Evolutionary conservation across 2,888 invertebrate species (phyloP).

Genomic region (Anoplius nigerrimus): DNA sequence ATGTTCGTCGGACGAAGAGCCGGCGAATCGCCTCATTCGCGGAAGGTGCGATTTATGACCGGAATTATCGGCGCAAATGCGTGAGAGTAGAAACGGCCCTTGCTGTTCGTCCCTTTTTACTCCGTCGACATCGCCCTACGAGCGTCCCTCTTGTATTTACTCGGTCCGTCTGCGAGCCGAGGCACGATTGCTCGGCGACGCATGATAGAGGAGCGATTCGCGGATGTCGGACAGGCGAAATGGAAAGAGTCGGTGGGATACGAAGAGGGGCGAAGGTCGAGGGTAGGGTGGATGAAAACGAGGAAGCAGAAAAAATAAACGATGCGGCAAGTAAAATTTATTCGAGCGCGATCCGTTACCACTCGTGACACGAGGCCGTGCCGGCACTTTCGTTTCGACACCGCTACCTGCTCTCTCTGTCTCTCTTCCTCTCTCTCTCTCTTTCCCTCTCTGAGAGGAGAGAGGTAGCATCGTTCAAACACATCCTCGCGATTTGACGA

Average conservation of each 20-base stretch:
- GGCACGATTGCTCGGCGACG: conserved; percentile 37
- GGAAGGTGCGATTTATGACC: conserved; percentile 40
- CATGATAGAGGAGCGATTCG: conserved; percentile 38
- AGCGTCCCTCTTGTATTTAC: conserved; percentile 25
- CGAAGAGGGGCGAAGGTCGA: conserved; percentile 9
- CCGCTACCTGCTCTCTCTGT: conserved; percentile 15
- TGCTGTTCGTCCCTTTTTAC: conserved; percentile 3
- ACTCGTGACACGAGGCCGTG: conserved; percentile 31
- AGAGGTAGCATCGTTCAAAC: conserved; percentile 16
- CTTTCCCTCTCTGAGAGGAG: background rate
- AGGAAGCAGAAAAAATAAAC: conserved; percentile 35
- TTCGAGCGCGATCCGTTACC: conserved; percentile 46
- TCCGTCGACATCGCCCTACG: no score
- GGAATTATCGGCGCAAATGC: conserved; percentile 34
- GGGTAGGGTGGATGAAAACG: background rate
- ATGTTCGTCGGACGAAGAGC: conserved; percentile 44
- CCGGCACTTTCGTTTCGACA: conserved; percentile 21
- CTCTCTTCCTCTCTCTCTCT: background rate
- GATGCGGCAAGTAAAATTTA: conserved; percentile 46
- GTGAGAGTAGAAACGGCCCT: background rate
- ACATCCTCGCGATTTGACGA: conserved; percentile 32
- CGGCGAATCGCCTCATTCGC: conserved; percentile 26
- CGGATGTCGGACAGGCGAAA: conserved; percentile 39
- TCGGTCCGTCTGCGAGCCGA: conserved; percentile 24
- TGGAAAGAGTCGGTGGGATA: conserved; percentile 33